Base-by-base conservation (phyloP, 2,797 vertebrate genomes). In the Cuniculus paca region DNA sequence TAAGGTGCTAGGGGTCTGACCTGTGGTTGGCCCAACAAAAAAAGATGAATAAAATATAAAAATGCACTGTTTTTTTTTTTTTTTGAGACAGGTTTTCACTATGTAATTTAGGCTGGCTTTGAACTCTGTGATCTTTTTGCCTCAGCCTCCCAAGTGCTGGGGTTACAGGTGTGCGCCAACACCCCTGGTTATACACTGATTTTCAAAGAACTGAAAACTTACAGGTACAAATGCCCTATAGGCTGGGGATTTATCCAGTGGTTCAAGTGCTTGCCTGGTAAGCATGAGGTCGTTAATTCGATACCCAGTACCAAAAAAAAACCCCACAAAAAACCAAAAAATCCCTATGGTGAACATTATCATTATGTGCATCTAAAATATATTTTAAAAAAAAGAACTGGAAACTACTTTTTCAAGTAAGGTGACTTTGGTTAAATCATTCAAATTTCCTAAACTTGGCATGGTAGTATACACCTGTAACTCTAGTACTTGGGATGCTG, bases 31-130 rank as follows among this genome's bases (percentile, higher is more conserved):
- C 86, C 82, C 68, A 88, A 65, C 34, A 89, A 74, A 72, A 96
- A 19, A 96, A 19, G 28, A 39, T 88, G 45, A 93, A 58, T 48
- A 58, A 91, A 87, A 54, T 22, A 93, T 28, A 58, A 68, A 89
- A 85, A 77, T 85, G 39, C 19, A 85, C 4, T 56, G n/a, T 42
- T 42, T 39, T 26, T 42, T 45, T 45, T 45, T 31, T 60, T 28
- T 20, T 68, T 68, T 68, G n/a, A 36, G 17, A 36, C n/a, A 7
- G n/a, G 65, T n/a, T 36, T n/a, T 36, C 31, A n/a, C 17, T 19
- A 68, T 20, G n/a, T 36, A 68, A 19, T 68, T 68, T 19, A 68
- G 65, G 58, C 58, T 26, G 24, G 63, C 63, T 34, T 68, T 68
- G 63, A 68, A 68, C 34, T n/a, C 63, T 36, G n/a, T 36, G 65